Percentiles rank a stretch among this genome's conserved stretches.
Evolutionary conservation across 2,113 vertebrate species (phyloP).

Genomic region (Malurus alboscapulatus): DNA sequence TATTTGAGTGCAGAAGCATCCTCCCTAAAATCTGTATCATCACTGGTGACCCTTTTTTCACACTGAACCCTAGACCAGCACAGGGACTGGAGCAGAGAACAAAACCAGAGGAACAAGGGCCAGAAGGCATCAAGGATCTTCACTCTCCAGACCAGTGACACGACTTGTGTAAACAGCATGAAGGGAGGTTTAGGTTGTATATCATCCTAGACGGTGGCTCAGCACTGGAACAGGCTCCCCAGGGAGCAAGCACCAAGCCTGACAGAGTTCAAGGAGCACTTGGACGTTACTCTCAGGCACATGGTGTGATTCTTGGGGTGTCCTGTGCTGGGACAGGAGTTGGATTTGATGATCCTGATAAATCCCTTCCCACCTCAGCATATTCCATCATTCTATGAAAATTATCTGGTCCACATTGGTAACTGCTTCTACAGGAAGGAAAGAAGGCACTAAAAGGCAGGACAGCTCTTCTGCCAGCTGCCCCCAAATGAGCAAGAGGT

Average conservation of each 20-base stretch:
- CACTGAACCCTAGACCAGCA: neutral
- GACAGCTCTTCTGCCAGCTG: neutral
- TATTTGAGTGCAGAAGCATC: neutral
- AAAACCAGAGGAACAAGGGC: neutral
- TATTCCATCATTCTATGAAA: neutral
- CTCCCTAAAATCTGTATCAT: neutral
- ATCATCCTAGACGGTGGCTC: accelerated
- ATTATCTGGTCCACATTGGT: accelerated
- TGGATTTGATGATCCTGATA: neutral
- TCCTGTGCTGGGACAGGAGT: neutral
- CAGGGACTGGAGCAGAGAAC: neutral
- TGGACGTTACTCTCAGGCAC: neutral
- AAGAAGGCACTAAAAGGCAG: neutral
- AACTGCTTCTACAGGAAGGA: neutral
- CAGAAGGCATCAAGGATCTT: neutral
- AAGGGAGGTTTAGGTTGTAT: neutral
- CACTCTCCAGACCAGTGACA: accelerated
- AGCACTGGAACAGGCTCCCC: neutral
- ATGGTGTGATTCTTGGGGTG: neutral
- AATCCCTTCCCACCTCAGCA: neutral
- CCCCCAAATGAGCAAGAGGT: neutral
- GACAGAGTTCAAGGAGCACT: neutral
- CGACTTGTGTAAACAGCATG: neutral
- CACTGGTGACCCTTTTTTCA: neutral
- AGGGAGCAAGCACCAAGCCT: neutral